Base-by-base conservation (phyloP, 2,797 vertebrate genomes). In the Anas flavirostris region DNA sequence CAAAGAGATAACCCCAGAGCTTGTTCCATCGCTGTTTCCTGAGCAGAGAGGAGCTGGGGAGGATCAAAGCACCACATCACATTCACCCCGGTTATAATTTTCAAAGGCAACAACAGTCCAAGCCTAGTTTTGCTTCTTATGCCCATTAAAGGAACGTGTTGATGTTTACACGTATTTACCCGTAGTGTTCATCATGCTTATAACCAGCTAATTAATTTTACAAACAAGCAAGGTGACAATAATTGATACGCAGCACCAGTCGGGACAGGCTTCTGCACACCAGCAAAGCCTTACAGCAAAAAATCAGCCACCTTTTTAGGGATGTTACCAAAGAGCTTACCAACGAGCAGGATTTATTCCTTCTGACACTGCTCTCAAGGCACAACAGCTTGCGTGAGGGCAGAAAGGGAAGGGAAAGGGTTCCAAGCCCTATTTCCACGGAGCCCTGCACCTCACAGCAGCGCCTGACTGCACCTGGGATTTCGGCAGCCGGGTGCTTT, bases 221-320 rank as follows among this genome's bases (percentile, higher is more conserved):
- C 58, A 68, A 82, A 86, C 1, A 19, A 88, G 55, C 59, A 67
- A 5, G 16, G 12, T 4, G 39, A 67, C 70, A 74, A 63, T n/a
- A 77, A 91, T 2, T 28, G 48, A 33, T 7, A 19, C 3, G 52
- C 0, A 23, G 35, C 37, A n/a, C 21, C 1, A 11, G 59, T 0
- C 3, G 81, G 58, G 82, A 25, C 26, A 5, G 23, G 66, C 62
- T 70, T 18, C n/a, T 18, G 73, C 17, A 82, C 12, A 77, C 43
- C 13, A 59, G 56, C 13, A 5, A 37, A 48, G 68, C 12, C 44
- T 72, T 2, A 5, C 3, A 70, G 88, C 15, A 26, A 22, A 82
- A 63, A 17, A 46, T 70, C 84, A 92, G 75, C 5, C 5, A 5
- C 33, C n/a, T 74, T 31, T 9, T 35, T 15, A 37, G 79, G 35